A percentile compares a stretch with the other conserved stretches of the same genome.
phyloP scores from a whole-genome alignment of 1,140 invertebrate genomes.

The Zaprionus gabonicus region DNA sequence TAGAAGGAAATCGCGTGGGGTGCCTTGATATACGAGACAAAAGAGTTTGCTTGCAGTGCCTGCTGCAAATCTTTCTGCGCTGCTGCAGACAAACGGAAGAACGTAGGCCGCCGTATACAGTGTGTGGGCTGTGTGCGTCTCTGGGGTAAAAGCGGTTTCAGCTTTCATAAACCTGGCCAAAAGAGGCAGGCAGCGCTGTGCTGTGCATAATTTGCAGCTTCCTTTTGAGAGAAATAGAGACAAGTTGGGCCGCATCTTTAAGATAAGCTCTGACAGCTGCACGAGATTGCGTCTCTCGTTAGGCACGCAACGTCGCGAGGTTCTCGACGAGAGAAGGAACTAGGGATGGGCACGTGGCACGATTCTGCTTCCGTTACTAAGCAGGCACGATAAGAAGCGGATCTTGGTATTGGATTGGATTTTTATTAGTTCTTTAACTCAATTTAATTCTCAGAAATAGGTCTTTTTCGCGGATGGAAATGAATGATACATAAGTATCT shows the following conservation, averaged over 20 bases:
- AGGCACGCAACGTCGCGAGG: conserved; percentile 38
- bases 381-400: not conserved
- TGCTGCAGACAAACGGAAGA: conserved; percentile 46
- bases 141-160: not conserved
- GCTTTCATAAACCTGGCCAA: conserved; percentile 64
- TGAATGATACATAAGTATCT: too few species aligned
- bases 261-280: conserved; percentile 67
- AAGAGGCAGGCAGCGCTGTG: conserved; percentile 9
- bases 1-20: conserved; percentile 61
- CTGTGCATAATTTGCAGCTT: conserved; percentile 55
- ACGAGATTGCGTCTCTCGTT: conserved; percentile 58
- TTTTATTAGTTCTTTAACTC: too few species aligned
- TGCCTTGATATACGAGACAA: conserved; percentile 62
- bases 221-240: conserved; percentile 36
- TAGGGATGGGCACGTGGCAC: not conserved
- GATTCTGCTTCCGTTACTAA: not conserved
- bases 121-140: conserved; percentile 33
- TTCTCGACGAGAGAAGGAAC: not conserved
- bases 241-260: conserved; percentile 56
- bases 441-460: too few species aligned
- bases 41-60: conserved; percentile 40
- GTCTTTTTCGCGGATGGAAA: too few species aligned
- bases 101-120: conserved; percentile 45
- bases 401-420: too few species aligned
- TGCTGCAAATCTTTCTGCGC: conserved; percentile 9